phyloP scores from a whole-genome alignment of 2,888 invertebrate genomes.

The Rhingia campestris region DNA sequence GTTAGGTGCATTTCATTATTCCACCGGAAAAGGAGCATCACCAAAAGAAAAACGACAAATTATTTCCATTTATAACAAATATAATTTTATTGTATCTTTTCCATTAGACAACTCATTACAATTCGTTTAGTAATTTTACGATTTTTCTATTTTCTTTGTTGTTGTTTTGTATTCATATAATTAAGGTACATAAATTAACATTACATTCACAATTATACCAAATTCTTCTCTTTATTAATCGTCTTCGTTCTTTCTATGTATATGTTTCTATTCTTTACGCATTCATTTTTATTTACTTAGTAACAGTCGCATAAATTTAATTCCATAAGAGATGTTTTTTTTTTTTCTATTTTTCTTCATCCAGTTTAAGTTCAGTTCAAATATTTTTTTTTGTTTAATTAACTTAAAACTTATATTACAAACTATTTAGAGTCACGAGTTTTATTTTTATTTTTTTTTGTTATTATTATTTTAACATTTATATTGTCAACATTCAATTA shows the following conservation, averaged over 20 bases:
- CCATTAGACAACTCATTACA: conserved; percentile 55
- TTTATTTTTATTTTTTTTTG: not conserved
- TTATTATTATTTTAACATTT: conserved; percentile 25
- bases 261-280: conserved; percentile 23
- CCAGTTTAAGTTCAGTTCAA: conserved; percentile 45
- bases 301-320: conserved; percentile 58
- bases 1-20: not conserved
- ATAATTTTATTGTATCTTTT: conserved; percentile 60
- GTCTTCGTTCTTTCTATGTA: not conserved
- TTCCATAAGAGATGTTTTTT: conserved; percentile 42
- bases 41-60: conserved; percentile 1
- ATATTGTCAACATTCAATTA: conserved; percentile 67
- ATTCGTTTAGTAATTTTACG: conserved; percentile 35
- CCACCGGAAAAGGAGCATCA: not conserved
- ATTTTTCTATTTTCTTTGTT: conserved; percentile 1
- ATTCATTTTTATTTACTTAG: conserved; percentile 39
- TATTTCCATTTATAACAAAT: conserved; percentile 62
- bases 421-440: conserved; percentile 45
- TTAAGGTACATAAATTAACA: conserved; percentile 70
- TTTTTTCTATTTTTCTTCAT: conserved; percentile 3
- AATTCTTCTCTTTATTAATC: not conserved
- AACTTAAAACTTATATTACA: conserved; percentile 38
- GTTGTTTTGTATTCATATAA: conserved; percentile 31
- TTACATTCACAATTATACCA: conserved; percentile 54
- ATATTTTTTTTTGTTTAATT: conserved; percentile 24